Conservation (phyloP, 2,113 vertebrate genomes). For the Odontophorus gujanensis region DNA sequence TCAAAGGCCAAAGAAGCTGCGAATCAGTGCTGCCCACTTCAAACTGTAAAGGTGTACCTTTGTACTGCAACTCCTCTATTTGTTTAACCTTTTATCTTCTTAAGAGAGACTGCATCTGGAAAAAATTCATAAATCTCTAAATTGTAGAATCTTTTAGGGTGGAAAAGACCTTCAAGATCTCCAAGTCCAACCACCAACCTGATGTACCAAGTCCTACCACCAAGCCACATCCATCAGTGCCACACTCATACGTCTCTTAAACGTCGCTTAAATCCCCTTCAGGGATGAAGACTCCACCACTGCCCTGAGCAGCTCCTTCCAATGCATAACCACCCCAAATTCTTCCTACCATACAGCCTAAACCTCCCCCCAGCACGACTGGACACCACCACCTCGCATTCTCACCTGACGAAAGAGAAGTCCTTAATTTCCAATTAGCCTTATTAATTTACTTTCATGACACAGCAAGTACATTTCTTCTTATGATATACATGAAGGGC, state of each 20-base stretch:
- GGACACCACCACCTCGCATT: not conserved
- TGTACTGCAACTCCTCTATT: not conserved
- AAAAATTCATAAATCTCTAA: not conserved
- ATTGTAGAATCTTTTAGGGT: not conserved
- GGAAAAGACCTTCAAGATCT: not conserved
- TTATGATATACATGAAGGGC: not conserved
- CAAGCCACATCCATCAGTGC: not conserved
- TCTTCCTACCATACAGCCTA: not conserved
- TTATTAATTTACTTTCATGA: not conserved
- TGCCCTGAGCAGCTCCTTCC: not conserved
- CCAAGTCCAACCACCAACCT: not conserved
- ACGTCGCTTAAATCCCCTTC: not conserved
- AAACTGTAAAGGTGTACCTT: not conserved
- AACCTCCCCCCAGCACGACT: not conserved
- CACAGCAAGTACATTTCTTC: not conserved
- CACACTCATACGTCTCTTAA: not conserved
- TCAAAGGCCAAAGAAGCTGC: not conserved
- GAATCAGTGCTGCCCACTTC: not conserved
- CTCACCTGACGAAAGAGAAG: not conserved
- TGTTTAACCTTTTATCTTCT: not conserved
- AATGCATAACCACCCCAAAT: not conserved
- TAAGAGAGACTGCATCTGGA: not conserved
- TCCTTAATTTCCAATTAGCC: not conserved
- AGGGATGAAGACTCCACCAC: not conserved
- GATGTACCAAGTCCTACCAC: not conserved